Conservation (phyloP, 2,113 vertebrate species). For the Romanogobio albipinnatus region DNA sequence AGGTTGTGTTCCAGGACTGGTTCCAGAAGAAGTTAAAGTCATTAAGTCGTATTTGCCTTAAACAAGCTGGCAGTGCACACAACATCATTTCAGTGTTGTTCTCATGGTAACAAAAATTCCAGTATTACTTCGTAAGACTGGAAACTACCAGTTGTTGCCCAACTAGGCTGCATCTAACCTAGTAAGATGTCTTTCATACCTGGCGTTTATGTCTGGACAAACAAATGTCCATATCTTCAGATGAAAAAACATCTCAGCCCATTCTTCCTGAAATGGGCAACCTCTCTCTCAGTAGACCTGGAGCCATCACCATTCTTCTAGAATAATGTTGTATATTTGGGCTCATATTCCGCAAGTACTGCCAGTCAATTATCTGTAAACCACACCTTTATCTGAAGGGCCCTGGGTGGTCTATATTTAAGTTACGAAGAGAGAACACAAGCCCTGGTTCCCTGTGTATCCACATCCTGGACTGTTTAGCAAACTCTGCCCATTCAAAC, state of each 20-base stretch:
- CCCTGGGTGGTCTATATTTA: constrained; percentile 54
- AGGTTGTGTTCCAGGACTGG: constrained; percentile 25
- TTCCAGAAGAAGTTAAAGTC: constrained; percentile 13
- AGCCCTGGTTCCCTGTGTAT: constrained; percentile 30
- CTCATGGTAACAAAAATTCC: constrained; percentile 42
- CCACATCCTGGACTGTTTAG: constrained; percentile 58
- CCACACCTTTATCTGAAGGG: constrained; percentile 27
- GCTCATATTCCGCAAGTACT: background rate
- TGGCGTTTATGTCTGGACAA: constrained; percentile 1
- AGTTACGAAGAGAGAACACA: constrained; percentile 45
- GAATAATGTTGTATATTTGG: constrained; percentile 10
- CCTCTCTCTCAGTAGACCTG: background rate
- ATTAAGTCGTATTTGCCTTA: constrained; percentile 34
- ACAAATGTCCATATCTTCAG: background rate
- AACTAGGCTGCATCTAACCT: background rate
- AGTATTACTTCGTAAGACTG: constrained; percentile 37
- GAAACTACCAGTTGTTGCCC: constrained; percentile 22
- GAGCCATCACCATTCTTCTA: background rate
- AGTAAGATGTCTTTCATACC: background rate
- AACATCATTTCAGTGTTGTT: constrained; percentile 43
- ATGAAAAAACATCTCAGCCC: constrained; percentile 3
- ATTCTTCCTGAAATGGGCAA: background rate
- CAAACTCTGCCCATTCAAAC: constrained; percentile 54
- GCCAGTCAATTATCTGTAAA: constrained; percentile 40
- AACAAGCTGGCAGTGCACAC: constrained; percentile 28